Conservation (phyloP, 2,797 vertebrate genomes). For the Tapera naevia region DNA sequence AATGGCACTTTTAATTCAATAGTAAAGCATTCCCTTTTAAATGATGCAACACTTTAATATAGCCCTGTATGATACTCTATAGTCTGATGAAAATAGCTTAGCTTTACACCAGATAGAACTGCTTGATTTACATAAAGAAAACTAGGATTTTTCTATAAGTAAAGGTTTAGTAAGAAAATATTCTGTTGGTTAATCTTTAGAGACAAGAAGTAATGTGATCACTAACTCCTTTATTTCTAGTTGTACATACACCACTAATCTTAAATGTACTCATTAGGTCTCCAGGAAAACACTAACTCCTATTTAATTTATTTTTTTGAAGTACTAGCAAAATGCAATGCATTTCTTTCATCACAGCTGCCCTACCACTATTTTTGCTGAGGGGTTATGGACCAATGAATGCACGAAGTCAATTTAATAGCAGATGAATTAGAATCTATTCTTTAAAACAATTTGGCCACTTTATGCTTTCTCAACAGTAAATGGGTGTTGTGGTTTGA, state of each 20-base stretch:
- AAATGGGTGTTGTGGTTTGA: too few relatives aligned
- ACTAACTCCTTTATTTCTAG: neutral
- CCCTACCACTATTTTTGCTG: neutral
- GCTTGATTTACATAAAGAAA: neutral
- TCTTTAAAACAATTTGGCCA: neutral
- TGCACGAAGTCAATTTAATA: neutral
- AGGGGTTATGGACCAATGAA: neutral
- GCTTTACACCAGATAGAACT: neutral
- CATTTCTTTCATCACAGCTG: neutral
- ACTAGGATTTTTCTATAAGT: neutral
- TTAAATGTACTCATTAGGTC: neutral
- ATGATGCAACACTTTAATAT: neutral
- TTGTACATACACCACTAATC: neutral
- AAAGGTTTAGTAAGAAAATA: neutral
- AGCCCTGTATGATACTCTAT: neutral
- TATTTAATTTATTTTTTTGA: neutral
- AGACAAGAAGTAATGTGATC: neutral
- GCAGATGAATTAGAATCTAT: neutral
- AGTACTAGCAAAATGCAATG: neutral
- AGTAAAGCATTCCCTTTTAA: neutral
- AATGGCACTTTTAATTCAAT: neutral
- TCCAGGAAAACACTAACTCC: neutral
- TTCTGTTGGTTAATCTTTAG: neutral
- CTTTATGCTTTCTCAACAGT: neutral
- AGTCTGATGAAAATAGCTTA: neutral